Evolutionary conservation across 1,140 invertebrate species (phyloP), one percentile per base, ranked within the genome.

Genomic region (Acromyrmex heyeri): DNA sequence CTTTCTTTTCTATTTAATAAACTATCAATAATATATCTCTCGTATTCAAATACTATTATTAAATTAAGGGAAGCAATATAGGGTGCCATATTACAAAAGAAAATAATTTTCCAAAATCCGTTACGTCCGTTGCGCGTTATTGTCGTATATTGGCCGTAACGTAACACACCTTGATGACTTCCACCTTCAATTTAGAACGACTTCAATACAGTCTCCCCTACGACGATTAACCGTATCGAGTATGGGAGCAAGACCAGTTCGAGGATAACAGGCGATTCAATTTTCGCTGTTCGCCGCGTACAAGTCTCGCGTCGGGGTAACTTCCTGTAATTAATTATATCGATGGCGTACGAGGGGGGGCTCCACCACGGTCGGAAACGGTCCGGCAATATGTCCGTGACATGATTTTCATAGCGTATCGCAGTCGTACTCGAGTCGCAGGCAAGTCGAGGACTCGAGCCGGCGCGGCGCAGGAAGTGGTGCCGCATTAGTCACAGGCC

Each of bases 401-500:
- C 65, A 93, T 92, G 91, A 95, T 94, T 94, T 92, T 93, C 91
- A 57, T 91, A 92, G 90, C 91, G 90, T 85, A 87, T 83, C 89
- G 34, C 38, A 38, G 21, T 70, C 78, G 57, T 44, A 14, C 21
- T 27, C 53, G 75, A 69, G 65, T 44, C 18, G 38, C 38, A 50
- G 65, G 14, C 65, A 24, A 73, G 73, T 61, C 72, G 86, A 85
- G 69, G 55, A 73, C 55, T 93, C 89, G 88, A 91, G 86, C 82
- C n/a, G 14, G 57, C 12, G 55, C 77, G 69, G 30, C 34, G 34
- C 50, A 55, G 53, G 83, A 76, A 90, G 69, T 90, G 86, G 78
- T 92, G 90, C 86, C 81, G 91, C 92, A 94, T 95, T 95, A 95
- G 94, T 95, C 94, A 95, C 94, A 94, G 94, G 88, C 93, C 94